Evolutionary conservation across 1,140 invertebrate genomes (phyloP), one percentile per base, ranked within the genome.

Genomic region (Bombus vancouverensis): DNA sequence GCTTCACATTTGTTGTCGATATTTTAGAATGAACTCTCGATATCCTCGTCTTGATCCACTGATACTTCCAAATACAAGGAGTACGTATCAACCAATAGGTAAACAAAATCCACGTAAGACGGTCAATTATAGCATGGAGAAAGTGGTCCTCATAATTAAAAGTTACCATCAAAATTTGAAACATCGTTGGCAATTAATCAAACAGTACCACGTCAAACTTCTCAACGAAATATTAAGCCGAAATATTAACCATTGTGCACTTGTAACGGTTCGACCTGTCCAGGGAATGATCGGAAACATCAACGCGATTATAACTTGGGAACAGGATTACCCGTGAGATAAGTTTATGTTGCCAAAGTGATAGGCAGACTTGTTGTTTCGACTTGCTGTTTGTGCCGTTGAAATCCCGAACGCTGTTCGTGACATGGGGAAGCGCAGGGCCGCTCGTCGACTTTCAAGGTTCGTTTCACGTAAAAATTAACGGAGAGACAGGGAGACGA

Each of bases 401-500:
- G 42, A 75, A n/a, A 37, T 44, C 32, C 8, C 47, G 2, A 6
- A 37, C 32, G 28, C 13, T 42, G 37, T 59, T 42, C 4, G 3
- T 12, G n/a, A 32, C 28, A 37, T n/a, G 47, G 39, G 22, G 34
- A 68, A 25, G 13, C n/a, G 9, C 18, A 32, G 12, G 6, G 3
- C 18, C 2, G 3, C 37, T 28, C 15, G 53, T 32, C 25, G 53
- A 65, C 71, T 18, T 42, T 79, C 10, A n/a, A 47, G 42, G n/a
- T 72, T 72, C 66, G 53, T 72, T 65, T 72, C 47, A 3, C 66
- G 10, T 22, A 59, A 80, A 84, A 84, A 80, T 85, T 62, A 80
- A 73, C 76, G 42, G 32, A 10, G 25, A 62, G 18, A 9, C 1
- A 28, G 13, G 18, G 1, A 6, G 8, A 28, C 39, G 42, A 44